phyloP scores from a whole-genome alignment of 2,113 vertebrate genomes.

The Hemicordylus capensis region DNA sequence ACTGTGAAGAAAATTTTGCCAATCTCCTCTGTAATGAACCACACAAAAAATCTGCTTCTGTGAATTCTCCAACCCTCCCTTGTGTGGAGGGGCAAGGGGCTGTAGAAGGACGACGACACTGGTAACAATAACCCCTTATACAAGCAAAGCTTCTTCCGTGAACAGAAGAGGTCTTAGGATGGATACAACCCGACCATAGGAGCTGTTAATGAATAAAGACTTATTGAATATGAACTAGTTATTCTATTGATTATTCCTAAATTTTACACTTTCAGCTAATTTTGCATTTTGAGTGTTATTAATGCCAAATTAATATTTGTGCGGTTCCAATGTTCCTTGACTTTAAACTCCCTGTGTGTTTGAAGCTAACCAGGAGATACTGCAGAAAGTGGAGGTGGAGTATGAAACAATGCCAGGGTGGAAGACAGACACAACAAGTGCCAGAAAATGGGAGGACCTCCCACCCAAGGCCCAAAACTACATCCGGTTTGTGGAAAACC shows the following conservation, averaged over 20 bases:
- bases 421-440: conserved; percentile 91
- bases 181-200: too few species aligned
- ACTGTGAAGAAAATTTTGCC: too few species aligned
- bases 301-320: not conserved
- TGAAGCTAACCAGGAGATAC: conserved; percentile 93
- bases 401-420: conserved; percentile 97
- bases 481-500: conserved; percentile 95
- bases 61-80: too few species aligned
- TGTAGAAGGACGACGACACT: too few species aligned
- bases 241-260: not conserved
- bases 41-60: too few species aligned
- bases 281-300: not conserved
- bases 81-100: too few species aligned
- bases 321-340: not conserved
- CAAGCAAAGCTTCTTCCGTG: too few species aligned
- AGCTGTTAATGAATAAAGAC: not conserved
- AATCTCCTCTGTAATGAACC: too few species aligned
- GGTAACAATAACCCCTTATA: too few species aligned
- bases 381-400: conserved; percentile 96
- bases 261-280: too few species aligned
- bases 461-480: conserved; percentile 95
- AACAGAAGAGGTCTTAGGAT: too few species aligned
- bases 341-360: conserved; percentile 19
- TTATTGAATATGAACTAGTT: not conserved
- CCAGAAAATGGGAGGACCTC: conserved; percentile 94